Percentiles rank a stretch among this genome's conserved stretches.
phyloP scores from a whole-genome alignment of 2,113 vertebrate genomes.

The Zeus faber region DNA sequence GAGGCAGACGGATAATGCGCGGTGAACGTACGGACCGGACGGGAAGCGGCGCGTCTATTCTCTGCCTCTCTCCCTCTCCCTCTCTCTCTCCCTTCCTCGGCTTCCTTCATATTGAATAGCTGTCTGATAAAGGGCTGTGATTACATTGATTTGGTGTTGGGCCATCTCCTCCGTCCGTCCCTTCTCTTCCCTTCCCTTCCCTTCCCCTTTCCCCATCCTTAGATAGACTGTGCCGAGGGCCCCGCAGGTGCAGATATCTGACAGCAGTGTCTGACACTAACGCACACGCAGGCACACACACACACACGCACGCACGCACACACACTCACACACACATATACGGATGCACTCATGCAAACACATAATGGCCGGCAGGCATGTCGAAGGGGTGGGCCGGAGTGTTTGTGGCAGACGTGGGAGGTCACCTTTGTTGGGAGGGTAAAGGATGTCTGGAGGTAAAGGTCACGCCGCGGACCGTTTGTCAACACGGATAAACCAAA shows the following conservation, averaged over 20 bases:
- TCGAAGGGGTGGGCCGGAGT: neutral
- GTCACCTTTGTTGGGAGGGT: slow-evolving; percentile 14
- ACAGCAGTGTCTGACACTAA: slow-evolving; percentile 8
- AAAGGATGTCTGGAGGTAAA: slow-evolving; percentile 22
- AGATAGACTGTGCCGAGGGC: slow-evolving; percentile 25
- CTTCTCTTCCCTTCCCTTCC: slow-evolving; percentile 18
- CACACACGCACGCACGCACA: slow-evolving; percentile 13
- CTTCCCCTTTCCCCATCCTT: slow-evolving; percentile 24
- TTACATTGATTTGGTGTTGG: slow-evolving; percentile 74
- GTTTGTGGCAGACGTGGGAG: slow-evolving; percentile 9
- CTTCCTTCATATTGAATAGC: slow-evolving; percentile 52
- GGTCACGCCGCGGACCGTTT: slow-evolving; percentile 7
- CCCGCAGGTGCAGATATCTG: slow-evolving; percentile 19
- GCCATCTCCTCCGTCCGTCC: slow-evolving; percentile 51
- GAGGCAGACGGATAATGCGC: neutral
- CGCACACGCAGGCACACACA: slow-evolving; percentile 16
- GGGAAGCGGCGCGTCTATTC: no score
- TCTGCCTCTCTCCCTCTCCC: slow-evolving; percentile 16
- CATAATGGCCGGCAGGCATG: slow-evolving; percentile 1
- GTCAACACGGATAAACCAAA: slow-evolving; percentile 4
- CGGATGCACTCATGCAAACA: slow-evolving; percentile 9
- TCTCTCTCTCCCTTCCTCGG: slow-evolving; percentile 9
- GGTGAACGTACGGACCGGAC: no score
- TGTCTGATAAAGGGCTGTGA: slow-evolving; percentile 72
- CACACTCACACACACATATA: slow-evolving; percentile 3